These are phyloP conservation scores for Scomber japonicus DNA, from an alignment of 2,113 vertebrate genomes.

Conservation along the genomic window DNA sequence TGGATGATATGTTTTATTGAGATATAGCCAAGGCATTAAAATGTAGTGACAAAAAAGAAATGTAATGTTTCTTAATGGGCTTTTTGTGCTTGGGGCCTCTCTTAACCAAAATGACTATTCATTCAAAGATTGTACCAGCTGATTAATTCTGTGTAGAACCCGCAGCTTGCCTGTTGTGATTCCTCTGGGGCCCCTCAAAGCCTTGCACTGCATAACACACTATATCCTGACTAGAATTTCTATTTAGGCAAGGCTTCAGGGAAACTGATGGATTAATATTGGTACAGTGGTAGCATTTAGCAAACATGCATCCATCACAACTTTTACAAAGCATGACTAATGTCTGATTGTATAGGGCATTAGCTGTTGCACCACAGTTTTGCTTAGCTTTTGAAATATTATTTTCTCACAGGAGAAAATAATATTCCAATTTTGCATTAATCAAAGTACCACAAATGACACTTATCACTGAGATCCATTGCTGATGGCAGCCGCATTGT, in stretches of 20 bases:
- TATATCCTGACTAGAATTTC: constrained; percentile 55
- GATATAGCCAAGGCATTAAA: constrained; percentile 53
- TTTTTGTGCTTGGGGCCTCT: constrained; percentile 57
- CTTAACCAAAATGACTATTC: constrained; percentile 45
- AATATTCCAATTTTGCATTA: constrained; percentile 20
- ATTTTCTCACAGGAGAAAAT: constrained; percentile 11
- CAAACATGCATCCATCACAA: constrained; percentile 71
- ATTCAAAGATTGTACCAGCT: constrained; percentile 68
- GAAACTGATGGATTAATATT: constrained; percentile 72
- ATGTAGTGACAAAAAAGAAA: constrained; percentile 57
- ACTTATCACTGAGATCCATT: constrained; percentile 25
- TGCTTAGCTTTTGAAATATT: constrained; percentile 25
- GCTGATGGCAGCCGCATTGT: constrained; percentile 24
- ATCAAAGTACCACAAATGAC: constrained; percentile 36
- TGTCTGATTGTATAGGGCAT: constrained; percentile 50
- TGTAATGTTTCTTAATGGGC: constrained; percentile 65
- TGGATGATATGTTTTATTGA: constrained; percentile 54
- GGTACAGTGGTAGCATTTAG: constrained; percentile 63
- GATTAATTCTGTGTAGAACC: constrained; percentile 70
- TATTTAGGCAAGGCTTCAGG: constrained; percentile 64
- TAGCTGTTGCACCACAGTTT: constrained; percentile 19
- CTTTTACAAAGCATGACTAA: constrained; percentile 64
- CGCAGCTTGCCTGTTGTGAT: constrained; percentile 52
- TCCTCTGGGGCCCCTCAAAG: constrained; percentile 74
- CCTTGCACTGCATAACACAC: constrained; percentile 45